phyloP scores from a whole-genome alignment of 2,113 vertebrate species.

The human region GRCh38 chr4:139961001-139961500 shows the following conservation, averaged over 20 bases:
- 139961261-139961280: not conserved
- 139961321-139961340: not conserved
- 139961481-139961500: not conserved
- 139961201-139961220: not conserved
- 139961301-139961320: not conserved
- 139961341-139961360: not conserved
- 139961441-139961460: not conserved
- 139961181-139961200: not conserved
- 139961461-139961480: not conserved
- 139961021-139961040: no score
- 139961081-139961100: not conserved
- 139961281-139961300: not conserved
- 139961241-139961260: not conserved
- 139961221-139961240: not conserved
- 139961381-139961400: not conserved
- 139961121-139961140: not conserved
- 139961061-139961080: not conserved
- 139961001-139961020: not conserved
- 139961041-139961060: not conserved
- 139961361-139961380: not conserved
- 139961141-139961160: accelerated
- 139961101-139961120: not conserved
- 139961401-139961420: not conserved
- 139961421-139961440: not conserved
- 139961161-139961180: not conserved